phyloP scores from a whole-genome alignment of 2,888 invertebrate genomes.

The Volucella zonaria region DNA sequence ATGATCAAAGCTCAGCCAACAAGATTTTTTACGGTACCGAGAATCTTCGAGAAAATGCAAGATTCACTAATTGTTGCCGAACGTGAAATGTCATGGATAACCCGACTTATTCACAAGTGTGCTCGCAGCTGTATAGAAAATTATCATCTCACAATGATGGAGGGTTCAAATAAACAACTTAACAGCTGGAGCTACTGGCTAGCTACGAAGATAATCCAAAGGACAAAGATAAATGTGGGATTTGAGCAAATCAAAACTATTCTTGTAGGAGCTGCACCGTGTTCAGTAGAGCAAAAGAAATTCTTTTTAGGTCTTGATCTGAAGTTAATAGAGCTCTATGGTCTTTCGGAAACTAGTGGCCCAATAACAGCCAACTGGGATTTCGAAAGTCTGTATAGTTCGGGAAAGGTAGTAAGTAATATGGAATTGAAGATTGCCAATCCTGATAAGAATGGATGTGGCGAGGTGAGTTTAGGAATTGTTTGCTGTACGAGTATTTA shows the following conservation, averaged over 20 bases:
- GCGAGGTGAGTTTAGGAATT: conserved; percentile 83
- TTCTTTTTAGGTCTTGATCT: conserved; percentile 94
- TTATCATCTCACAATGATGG: conserved; percentile 85
- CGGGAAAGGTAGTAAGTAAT: conserved; percentile 88
- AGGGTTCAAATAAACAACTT: conserved; percentile 82
- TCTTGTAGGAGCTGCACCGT: conserved; percentile 92
- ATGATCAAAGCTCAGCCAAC: conserved; percentile 90
- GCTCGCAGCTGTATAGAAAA: conserved; percentile 86
- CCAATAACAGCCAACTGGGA: conserved; percentile 84
- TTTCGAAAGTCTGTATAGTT: conserved; percentile 85
- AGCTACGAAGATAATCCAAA: conserved; percentile 87
- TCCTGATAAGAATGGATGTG: conserved; percentile 88
- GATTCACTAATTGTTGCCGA: conserved; percentile 91
- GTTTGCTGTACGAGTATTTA: no score
- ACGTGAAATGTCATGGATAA: conserved; percentile 86
- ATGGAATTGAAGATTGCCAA: conserved; percentile 87
- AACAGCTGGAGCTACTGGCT: conserved; percentile 77
- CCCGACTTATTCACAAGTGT: conserved; percentile 87
- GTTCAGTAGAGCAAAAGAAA: conserved; percentile 90
- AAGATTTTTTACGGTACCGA: conserved; percentile 92
- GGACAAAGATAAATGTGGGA: conserved; percentile 89
- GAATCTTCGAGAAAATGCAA: conserved; percentile 96
- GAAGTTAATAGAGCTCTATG: conserved; percentile 91
- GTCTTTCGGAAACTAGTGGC: conserved; percentile 95
- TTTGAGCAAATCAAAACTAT: conserved; percentile 88